These are phyloP conservation scores for Todiramphus chloris DNA, from an alignment of 2,113 vertebrate genomes.

Conservation along the genomic window DNA sequence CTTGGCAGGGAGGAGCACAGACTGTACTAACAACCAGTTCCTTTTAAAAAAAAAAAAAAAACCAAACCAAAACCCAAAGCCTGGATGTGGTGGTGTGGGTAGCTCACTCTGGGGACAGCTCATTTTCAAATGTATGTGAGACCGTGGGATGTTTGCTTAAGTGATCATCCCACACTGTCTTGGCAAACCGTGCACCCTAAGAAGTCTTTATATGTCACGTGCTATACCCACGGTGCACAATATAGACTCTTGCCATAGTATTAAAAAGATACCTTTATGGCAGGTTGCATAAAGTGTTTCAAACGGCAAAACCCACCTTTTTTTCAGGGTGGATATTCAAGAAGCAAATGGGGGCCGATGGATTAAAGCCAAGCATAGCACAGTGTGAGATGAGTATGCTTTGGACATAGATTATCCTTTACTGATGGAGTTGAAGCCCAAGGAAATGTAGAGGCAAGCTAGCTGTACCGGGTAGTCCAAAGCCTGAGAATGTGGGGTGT, in stretches of 20 bases:
- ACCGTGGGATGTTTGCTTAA: not conserved
- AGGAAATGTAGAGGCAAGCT: not conserved
- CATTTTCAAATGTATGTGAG: not conserved
- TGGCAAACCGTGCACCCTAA: not conserved
- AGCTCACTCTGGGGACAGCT: not conserved
- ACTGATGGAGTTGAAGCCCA: not conserved
- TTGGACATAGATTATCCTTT: not conserved
- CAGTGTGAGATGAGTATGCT: not conserved
- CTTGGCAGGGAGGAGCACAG: no score
- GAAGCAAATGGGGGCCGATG: not conserved
- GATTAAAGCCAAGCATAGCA: not conserved
- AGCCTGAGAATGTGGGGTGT: not conserved
- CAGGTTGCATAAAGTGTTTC: not conserved
- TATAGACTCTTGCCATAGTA: accelerated
- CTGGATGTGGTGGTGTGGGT: not conserved
- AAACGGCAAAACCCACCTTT: not conserved
- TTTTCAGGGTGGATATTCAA: not conserved
- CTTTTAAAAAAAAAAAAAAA: not conserved
- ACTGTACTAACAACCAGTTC: not conserved
- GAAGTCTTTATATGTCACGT: not conserved
- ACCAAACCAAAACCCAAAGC: not conserved
- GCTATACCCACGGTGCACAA: not conserved
- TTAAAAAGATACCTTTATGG: not conserved
- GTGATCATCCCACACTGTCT: not conserved
- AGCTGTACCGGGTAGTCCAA: not conserved